These are phyloP conservation scores for Puntigrus tetrazona DNA, from an alignment of 2,113 vertebrate genomes.

Conservation along the genomic window DNA sequence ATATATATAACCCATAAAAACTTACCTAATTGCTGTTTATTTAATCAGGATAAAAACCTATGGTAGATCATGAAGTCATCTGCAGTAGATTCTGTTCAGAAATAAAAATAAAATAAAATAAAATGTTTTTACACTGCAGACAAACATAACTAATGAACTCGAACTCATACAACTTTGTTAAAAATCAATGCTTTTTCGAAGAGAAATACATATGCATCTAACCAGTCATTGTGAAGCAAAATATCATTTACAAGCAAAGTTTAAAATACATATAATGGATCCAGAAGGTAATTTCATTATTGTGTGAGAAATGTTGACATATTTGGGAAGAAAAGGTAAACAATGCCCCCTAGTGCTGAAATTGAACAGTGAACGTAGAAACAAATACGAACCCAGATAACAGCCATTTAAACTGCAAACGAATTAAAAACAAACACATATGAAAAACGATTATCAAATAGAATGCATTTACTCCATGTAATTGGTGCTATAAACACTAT, in stretches of 20 bases:
- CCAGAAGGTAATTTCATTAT: not conserved
- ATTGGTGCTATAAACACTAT: not conserved
- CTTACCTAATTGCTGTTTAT: constrained; percentile 43
- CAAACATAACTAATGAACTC: not conserved
- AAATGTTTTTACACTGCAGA: not conserved
- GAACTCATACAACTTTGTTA: not conserved
- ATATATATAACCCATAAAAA: not conserved
- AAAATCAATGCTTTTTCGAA: not conserved
- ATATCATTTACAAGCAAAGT: not conserved
- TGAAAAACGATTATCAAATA: not conserved
- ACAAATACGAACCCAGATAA: not conserved
- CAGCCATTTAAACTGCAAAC: not conserved
- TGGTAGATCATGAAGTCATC: constrained; percentile 49
- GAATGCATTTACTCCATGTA: not conserved
- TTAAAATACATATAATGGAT: not conserved
- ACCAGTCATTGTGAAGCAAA: not conserved
- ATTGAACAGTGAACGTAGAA: not conserved
- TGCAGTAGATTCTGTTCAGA: constrained; percentile 30
- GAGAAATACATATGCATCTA: not conserved
- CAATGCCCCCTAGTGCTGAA: constrained; percentile 23
- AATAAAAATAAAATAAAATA: not conserved
- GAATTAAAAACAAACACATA: not conserved
- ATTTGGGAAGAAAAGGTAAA: not conserved
- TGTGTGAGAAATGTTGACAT: not conserved
- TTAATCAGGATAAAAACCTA: constrained; percentile 31